Evolutionary conservation across 1,140 invertebrate genomes (phyloP), one percentile per base, ranked within the genome.

Genomic region (Melitaea cinxia): DNA sequence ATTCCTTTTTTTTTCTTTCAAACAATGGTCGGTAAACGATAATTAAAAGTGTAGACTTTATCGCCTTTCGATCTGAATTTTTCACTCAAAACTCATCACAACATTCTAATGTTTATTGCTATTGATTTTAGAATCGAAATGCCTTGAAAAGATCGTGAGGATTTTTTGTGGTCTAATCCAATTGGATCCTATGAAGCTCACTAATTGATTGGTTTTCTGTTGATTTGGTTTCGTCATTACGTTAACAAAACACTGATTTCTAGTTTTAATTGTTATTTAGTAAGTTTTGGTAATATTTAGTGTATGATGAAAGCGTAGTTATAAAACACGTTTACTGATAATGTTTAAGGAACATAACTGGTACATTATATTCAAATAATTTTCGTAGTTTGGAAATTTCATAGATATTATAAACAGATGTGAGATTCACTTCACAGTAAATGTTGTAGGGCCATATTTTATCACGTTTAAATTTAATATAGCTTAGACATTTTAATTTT

Each of bases 21-120:
- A 78, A 80, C 82, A 85, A 85, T 78, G 64, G 71, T 68, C 75
- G 73, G 77, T 80, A 75, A 78, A 79, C 72, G 77, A 78, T 83
- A 83, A 83, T 83, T 85, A 85, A 84, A 82, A 84, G 77, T 76
- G 68, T 74, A 74, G 72, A 62, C 45, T 75, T 52, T 60, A 66
- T 69, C 67, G 54, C 65, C 68, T 60, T 67, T 76, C 64, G 59
- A 42, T 64, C 59, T 30, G 49, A n/a, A 60, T 77, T 79, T 75
- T 77, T 33, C 54, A 66, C 47, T 35, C 54, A 15, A 63, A 14
- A 1, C 39, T 4, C 1, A 9, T 4, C 19, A 21, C 5, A 9
- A 6, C 4, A 45, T 19, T 45, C 15, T 45, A 37, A 17, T 2
- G 17, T 4, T 4, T 47, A 10, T n/a, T 47, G 19, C 4, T 12